These are phyloP conservation scores for Suncus etruscus DNA, from an alignment of 2,113 vertebrate species.

Conservation along the genomic window DNA sequence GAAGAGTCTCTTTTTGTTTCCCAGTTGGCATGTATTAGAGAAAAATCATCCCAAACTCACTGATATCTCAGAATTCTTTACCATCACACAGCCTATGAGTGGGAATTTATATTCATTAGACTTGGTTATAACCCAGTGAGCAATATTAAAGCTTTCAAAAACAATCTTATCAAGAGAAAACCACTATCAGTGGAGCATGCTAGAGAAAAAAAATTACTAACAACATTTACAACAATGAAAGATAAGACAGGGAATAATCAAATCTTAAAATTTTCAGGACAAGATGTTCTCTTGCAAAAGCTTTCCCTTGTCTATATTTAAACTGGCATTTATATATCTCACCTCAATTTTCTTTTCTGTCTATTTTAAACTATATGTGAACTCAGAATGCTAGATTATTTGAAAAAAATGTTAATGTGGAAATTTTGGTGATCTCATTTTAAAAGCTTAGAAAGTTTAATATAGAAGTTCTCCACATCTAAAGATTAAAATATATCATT, in stretches of 20 bases:
- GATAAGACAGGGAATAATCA: constrained; percentile 20
- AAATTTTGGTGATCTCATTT: constrained; percentile 70
- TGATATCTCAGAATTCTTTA: background rate
- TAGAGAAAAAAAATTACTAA: constrained; percentile 32
- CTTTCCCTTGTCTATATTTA: background rate
- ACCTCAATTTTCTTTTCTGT: constrained; percentile 26
- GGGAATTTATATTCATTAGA: background rate
- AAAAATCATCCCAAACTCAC: background rate
- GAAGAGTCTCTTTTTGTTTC: background rate
- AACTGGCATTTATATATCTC: constrained; percentile 32
- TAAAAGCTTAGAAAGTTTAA: constrained; percentile 41
- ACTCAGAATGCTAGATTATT: constrained; percentile 52
- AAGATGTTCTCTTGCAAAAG: constrained; percentile 22
- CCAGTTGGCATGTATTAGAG: background rate
- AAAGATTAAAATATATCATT: constrained; percentile 62
- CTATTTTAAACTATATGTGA: constrained; percentile 56
- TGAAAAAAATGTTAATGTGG: constrained; percentile 61
- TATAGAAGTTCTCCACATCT: constrained; percentile 42
- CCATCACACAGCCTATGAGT: background rate
- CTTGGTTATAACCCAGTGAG: background rate
- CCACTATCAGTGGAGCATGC: background rate
- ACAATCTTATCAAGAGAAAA: constrained; percentile 22
- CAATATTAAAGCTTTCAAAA: constrained; percentile 14
- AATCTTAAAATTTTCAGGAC: constrained; percentile 30
- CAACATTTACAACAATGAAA: constrained; percentile 8